phyloP scores from a whole-genome alignment of 2,113 vertebrate genomes.

The Myotis lucifugus region DNA sequence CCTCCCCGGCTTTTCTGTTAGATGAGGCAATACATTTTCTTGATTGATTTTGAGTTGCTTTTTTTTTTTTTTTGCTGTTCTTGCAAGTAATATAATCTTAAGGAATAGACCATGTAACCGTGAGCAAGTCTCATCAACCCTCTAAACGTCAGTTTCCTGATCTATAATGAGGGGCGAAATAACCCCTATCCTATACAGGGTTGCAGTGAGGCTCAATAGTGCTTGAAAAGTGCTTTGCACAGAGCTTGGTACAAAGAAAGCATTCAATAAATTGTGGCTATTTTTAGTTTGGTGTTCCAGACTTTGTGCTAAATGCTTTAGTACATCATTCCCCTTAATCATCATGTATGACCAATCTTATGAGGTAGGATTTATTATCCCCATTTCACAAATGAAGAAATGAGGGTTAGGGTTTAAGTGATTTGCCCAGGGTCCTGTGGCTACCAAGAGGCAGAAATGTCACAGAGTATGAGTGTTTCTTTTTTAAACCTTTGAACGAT shows the following conservation, averaged over 20 bases:
- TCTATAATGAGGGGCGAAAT: not conserved
- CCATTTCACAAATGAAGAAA: conserved; percentile 43
- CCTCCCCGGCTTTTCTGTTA: not conserved
- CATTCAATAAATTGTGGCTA: not conserved
- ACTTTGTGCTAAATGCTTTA: not conserved
- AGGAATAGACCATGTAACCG: not conserved
- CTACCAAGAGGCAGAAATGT: conserved; percentile 4
- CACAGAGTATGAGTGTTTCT: not conserved
- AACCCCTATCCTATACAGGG: not conserved
- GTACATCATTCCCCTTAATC: not conserved
- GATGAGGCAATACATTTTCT: not conserved
- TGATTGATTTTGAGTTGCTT: not conserved
- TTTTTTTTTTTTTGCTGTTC: not conserved
- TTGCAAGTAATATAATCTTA: conserved; percentile 29
- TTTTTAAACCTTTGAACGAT: conserved; percentile 5
- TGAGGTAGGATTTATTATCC: not conserved
- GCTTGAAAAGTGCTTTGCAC: not conserved
- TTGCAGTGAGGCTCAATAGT: not conserved
- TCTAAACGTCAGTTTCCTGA: not conserved
- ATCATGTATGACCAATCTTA: not conserved
- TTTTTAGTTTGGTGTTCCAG: not conserved
- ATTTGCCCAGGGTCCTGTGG: not conserved
- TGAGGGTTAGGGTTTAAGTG: not conserved
- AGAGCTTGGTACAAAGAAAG: not conserved
- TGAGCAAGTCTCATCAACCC: not conserved